Evolutionary conservation across 1,140 invertebrate species (phyloP), one percentile per base, ranked within the genome.

Genomic region (Heliconius melpomene): DNA sequence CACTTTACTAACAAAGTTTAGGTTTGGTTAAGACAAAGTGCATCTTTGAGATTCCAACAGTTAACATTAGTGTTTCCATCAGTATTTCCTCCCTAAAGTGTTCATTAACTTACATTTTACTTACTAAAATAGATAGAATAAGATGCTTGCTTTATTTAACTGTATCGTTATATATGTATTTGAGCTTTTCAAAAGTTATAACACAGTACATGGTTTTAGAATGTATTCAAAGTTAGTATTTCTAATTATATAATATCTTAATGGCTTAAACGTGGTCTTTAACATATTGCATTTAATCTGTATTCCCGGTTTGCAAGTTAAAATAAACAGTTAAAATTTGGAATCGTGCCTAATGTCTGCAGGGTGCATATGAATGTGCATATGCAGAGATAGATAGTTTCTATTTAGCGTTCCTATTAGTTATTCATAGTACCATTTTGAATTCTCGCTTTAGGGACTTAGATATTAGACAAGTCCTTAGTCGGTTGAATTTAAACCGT

Each of bases 291-390:
- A 29, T 66, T 66, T 66, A 66, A 66, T 66, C 60, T 66, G 60
- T n/a, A 66, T 66, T 66, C 60, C 26, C 60, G 23, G 60, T 66
- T 66, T 66, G 23, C 60, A 66, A 66, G 23, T 66, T 66, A 66
- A 66, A 66, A 66, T 66, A 66, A 66, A 66, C 60, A 66, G 60
- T 66, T 66, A 66, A 66, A 66, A 66, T 66, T 66, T 66, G 60
- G 26, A 66, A 29, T 66, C 60, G 60, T 66, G 60, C 60, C 60
- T 66, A 66, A 66, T 66, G 60, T 66, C 60, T 66, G 60, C 60
- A 66, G 60, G 60, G 26, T 29, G 26, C 60, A 23, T 66, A 29
- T 66, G 26, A 66, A 23, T 60, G n/a, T 26, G 23, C 26, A 13
- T 66, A 52, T 52, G 50, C 16, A 66, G 26, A 66, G 60, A 66